Conservation (phyloP, 2,797 vertebrate species). For the Hafferia zeledoni region DNA sequence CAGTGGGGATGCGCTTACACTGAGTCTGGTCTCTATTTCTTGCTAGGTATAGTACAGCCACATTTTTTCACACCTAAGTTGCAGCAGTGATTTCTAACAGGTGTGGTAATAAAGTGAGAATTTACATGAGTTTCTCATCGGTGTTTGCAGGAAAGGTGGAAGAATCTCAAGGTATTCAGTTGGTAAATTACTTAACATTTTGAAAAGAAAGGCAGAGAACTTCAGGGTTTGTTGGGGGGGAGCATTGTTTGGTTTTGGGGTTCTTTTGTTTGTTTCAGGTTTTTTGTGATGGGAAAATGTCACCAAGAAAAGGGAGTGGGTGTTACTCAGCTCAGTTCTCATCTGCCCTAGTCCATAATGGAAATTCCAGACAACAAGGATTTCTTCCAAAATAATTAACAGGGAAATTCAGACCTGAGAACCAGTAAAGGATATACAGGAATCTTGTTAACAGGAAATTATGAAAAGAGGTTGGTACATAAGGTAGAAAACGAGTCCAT, state of each 20-base stretch:
- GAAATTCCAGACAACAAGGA: not conserved
- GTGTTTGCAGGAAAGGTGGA: not conserved
- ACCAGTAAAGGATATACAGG: not conserved
- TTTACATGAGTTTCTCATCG: not conserved
- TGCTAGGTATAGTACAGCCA: not conserved
- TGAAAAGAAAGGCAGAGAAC: not conserved
- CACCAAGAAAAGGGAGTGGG: not conserved
- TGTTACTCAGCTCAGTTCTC: not conserved
- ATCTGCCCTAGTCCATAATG: not conserved
- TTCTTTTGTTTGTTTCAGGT: not conserved
- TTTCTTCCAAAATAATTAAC: not conserved
- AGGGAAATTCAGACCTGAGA: not conserved
- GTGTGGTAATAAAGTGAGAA: slow-evolving; percentile 50
- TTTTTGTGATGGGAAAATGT: not conserved
- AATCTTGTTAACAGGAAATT: not conserved
- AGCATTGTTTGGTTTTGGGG: not conserved
- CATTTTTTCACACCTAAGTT: slow-evolving; percentile 31
- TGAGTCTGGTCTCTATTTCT: not conserved
- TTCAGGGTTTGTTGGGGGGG: no score
- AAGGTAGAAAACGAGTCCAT: not conserved
- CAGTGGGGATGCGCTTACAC: slow-evolving; percentile 13
- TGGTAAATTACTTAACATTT: not conserved
- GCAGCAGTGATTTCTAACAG: slow-evolving; percentile 48
- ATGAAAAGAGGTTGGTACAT: not conserved
- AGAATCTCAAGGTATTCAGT: not conserved